These are phyloP conservation scores for Salmo trutta DNA, from an alignment of 2,797 vertebrate genomes.

Conservation along the genomic window DNA sequence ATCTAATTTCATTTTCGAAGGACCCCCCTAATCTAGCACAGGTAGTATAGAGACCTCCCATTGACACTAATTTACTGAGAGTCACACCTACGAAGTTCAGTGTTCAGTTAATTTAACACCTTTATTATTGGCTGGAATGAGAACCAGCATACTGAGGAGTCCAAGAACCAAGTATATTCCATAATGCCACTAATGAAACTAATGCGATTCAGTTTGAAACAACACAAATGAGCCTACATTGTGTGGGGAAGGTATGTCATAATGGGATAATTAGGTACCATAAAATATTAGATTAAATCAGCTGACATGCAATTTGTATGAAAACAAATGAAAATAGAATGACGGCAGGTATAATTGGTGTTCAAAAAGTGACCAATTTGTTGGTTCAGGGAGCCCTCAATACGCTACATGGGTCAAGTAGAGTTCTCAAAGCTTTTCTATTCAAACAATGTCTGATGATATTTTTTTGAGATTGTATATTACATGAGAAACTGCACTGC, in stretches of 20 bases:
- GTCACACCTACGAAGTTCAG: neutral
- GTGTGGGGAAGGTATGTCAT: neutral
- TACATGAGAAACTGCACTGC: slow-evolving; percentile 8
- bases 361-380: neutral
- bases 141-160: no score
- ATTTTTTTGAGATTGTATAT: slow-evolving; percentile 10
- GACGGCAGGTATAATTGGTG: neutral
- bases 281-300: neutral
- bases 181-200: neutral
- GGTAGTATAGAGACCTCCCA: neutral
- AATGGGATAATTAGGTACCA: neutral
- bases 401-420: neutral
- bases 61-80: neutral
- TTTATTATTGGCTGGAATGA: no score
- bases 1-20: neutral
- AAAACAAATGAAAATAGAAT: neutral
- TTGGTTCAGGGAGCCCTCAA: neutral
- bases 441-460: slow-evolving; percentile 8
- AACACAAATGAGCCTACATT: neutral
- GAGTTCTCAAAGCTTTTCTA: neutral
- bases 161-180: neutral
- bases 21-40: neutral
- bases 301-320: neutral
- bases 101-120: neutral
- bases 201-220: neutral